Percentiles rank a stretch among this genome's conserved stretches.
These are phyloP conservation scores for Nycticorax nycticorax DNA, from an alignment of 2,113 vertebrate species.

Conservation along the genomic window DNA sequence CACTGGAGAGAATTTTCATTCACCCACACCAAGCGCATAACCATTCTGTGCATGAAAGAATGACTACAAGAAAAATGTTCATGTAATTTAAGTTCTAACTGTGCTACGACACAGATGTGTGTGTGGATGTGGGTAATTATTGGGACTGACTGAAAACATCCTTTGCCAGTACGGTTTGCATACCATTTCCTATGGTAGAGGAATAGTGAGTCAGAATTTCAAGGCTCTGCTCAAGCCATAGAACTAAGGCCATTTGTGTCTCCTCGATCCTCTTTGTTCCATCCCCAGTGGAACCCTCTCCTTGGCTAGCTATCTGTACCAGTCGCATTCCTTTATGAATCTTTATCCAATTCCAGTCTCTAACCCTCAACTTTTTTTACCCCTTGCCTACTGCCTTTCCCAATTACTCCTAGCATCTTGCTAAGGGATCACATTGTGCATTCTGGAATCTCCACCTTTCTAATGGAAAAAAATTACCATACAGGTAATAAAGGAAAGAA, in stretches of 20 bases:
- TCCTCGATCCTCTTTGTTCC: neutral
- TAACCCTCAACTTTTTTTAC: neutral
- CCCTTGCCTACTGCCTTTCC: neutral
- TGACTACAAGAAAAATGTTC: neutral
- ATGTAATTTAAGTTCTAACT: neutral
- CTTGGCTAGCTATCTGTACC: neutral
- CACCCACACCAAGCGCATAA: neutral
- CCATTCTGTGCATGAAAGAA: neutral
- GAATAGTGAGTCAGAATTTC: neutral
- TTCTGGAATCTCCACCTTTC: neutral
- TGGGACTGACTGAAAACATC: neutral
- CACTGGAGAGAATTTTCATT: neutral
- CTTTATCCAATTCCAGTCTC: neutral
- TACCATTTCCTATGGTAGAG: neutral
- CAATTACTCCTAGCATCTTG: neutral
- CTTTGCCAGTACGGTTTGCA: neutral
- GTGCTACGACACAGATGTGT: neutral
- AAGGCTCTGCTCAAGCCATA: neutral
- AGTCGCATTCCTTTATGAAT: neutral
- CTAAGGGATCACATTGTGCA: neutral
- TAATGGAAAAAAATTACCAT: neutral
- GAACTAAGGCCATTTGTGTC: neutral
- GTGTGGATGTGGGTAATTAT: neutral
- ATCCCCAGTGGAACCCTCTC: neutral
- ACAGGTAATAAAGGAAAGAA: neutral